Base-by-base conservation (phyloP, 2,888 invertebrate genomes). In the Cephus sareptanus region DNA sequence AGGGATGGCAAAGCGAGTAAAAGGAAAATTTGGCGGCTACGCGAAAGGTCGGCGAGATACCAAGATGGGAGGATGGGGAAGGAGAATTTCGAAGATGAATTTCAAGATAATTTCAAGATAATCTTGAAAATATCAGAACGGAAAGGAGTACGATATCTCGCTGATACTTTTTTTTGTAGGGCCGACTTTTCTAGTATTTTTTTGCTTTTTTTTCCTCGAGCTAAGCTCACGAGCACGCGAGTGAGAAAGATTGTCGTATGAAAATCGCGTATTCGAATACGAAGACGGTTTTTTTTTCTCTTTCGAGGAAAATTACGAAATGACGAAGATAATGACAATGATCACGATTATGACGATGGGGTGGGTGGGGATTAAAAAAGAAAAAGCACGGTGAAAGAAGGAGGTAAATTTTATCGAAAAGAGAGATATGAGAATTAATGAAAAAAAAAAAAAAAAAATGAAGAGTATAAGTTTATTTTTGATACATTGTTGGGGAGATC, bases 391-490 rank as follows among this genome's bases (percentile, higher is more conserved):
- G 81, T 79, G 80, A 82, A 83, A 81, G 79, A 81, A 80, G 80
- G 79, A 82, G 81, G 78, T 78, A 78, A 75, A 76, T 78, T 78
- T 78, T 78, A 78, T 76, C 75, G 78, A 78, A 76, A 76, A 76
- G 75, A 77, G 75, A 73, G 73, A 73, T 78, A 78, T 77, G 77
- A 77, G 68, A 82, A 82, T 81, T 81, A 79, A 82, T 79, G 80
- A 76, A 75, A 77, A 75, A 78, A 76, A 75, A 79, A 76, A 75
- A 84, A 83, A 85, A 84, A 83, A 82, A 85, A 85, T 83, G 88
- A 86, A 87, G 86, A 90, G 85, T 87, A 88, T 89, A 90, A 89
- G 90, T 91, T 91, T 91, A 91, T 91, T 91, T 91, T 91, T 91
- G 91, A 91, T 91, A 91, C 90, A 89, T 90, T 90, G 91, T 90